These are phyloP conservation scores for Metaphire vulgaris DNA, from an alignment of 1,140 invertebrate species.

Conservation along the genomic window DNA sequence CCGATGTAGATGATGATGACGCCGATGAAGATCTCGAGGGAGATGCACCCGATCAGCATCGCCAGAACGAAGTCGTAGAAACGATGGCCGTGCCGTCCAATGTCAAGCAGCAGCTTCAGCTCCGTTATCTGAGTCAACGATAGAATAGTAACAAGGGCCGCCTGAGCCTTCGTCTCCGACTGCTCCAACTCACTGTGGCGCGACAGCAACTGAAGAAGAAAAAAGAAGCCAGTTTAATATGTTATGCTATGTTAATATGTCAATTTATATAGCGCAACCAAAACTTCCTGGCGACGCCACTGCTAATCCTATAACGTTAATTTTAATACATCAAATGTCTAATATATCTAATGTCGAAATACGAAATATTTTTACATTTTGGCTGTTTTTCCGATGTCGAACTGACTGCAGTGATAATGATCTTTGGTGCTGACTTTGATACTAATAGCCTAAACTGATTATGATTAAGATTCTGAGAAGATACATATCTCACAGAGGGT, in stretches of 20 bases:
- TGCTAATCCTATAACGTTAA: not conserved
- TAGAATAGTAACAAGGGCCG: slow-evolving; percentile 22
- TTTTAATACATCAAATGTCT: not conserved
- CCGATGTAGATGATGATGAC: slow-evolving; percentile 13
- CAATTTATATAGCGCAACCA: no score
- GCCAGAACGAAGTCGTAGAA: no score
- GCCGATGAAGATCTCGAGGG: not conserved
- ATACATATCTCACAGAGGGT: no score
- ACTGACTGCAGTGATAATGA: no score
- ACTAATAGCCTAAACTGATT: no score
- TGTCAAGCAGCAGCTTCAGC: slow-evolving; percentile 20
- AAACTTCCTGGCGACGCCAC: not conserved
- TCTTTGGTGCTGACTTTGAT: no score
- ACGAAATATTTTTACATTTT: no score
- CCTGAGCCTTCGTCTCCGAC: slow-evolving; percentile 24
- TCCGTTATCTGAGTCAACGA: slow-evolving; percentile 25
- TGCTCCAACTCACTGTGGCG: slow-evolving; percentile 21
- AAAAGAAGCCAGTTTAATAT: not conserved
- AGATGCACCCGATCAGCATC: slow-evolving; percentile 8
- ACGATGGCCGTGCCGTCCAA: slow-evolving; percentile 5
- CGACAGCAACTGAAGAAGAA: slow-evolving; percentile 11
- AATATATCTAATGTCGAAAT: no score
- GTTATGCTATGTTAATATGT: no score
- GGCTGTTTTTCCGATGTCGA: no score
- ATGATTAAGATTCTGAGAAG: no score